Base-by-base conservation (phyloP, 1,140 invertebrate genomes). In the Eurosta solidaginis region DNA sequence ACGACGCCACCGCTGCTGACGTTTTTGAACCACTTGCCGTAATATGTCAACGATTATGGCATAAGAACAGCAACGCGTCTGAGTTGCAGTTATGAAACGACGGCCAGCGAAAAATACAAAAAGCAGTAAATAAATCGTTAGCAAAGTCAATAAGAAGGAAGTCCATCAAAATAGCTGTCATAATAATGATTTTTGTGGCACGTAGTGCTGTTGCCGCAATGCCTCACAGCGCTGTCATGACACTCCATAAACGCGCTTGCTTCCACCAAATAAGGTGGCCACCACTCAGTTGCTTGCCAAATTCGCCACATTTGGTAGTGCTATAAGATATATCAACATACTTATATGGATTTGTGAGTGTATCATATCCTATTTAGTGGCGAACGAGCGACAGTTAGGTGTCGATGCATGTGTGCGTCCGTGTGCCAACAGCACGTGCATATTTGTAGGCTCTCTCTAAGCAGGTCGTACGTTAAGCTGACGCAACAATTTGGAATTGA, bases 381-480 rank as follows among this genome's bases (percentile, higher is more conserved):
- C 59, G 22, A 40, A 33, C 22, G n/a, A 68, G 33, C 40, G 59
- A n/a, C 59, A 40, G 59, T 40, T n/a, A 20, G 40, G 17, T 40
- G 54, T 17, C 9, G n/a, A n/a, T 49, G n/a, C n/a, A n/a, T n/a
- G n/a, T 49, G 20, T 52, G 22, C 14, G 33, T 6, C 17, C 12
- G n/a, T 68, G 52, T 29, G 22, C 25, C 59, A 36, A 33, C 33
- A 68, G 59, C 59, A 68, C 59, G 59, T 68, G 59, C 59, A 68
- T 27, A 14, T n/a, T 40, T 68, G 33, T 27, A 22, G 59, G 33
- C 59, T 42, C n/a, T n/a, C n/a, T n/a, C n/a, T n/a, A n/a, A n/a
- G n/a, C n/a, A n/a, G 33, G 27, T 20, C 36, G 59, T 33, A 40
- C 40, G 59, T 17, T 68, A 10, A 17, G 27, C 22, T 5, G 59